A percentile compares a stretch with the other conserved stretches of the same genome.
These are phyloP conservation scores for Oxytorus armatus DNA, from an alignment of 2,888 invertebrate genomes.

Conservation along the genomic window DNA sequence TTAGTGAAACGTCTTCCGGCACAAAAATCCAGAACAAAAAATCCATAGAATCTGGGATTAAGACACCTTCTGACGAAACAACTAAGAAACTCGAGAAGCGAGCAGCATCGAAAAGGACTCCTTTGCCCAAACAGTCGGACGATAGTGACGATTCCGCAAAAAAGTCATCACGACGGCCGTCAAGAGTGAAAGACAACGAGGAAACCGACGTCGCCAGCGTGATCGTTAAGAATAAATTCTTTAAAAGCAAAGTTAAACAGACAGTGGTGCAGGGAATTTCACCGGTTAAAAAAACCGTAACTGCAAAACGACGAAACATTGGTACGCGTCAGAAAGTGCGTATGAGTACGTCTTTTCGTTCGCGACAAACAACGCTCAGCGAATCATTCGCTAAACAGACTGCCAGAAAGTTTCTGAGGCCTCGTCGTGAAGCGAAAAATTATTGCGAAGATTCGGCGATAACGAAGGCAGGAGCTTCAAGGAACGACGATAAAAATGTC, in stretches of 20 bases:
- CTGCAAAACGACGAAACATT: conserved; percentile 20
- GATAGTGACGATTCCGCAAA: not conserved
- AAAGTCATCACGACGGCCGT: not conserved
- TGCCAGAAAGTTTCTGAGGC: conserved; percentile 55
- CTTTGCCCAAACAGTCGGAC: not conserved
- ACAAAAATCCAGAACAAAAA: not conserved
- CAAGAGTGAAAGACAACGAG: not conserved
- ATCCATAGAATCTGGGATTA: not conserved
- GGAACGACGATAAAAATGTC: not conserved
- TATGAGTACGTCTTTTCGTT: conserved; percentile 54
- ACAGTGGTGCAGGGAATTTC: not conserved
- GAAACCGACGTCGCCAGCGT: not conserved
- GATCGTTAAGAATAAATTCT: conserved; percentile 42
- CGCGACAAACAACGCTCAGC: conserved; percentile 64
- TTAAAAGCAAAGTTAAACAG: conserved; percentile 36
- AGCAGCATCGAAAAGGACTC: not conserved
- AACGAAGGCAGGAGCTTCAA: not conserved
- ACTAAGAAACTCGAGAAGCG: conserved; percentile 2
- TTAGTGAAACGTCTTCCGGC: not conserved
- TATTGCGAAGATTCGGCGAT: conserved; percentile 61
- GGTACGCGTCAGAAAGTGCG: conserved; percentile 1
- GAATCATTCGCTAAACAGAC: conserved; percentile 72
- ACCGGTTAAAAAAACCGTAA: conserved; percentile 21
- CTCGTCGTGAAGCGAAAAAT: conserved; percentile 53
- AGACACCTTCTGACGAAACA: not conserved